Base-by-base conservation (phyloP, 2,797 vertebrate genomes). In the Borostomias antarcticus region DNA sequence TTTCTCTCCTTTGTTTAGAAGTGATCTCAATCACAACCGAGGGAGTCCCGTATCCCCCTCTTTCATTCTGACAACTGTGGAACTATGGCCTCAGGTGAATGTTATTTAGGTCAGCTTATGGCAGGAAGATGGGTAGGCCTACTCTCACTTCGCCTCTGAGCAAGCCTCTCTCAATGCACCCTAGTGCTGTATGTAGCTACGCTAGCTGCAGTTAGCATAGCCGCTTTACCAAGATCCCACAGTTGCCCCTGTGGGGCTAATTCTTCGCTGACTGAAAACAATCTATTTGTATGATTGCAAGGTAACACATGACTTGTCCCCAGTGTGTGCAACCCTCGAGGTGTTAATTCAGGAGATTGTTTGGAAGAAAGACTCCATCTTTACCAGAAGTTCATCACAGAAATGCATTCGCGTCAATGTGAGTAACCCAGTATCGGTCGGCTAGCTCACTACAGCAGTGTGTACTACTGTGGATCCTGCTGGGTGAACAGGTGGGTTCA, bases 1-100 rank as follows among this genome's bases (percentile, higher is more conserved):
- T 66, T 26, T 73, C 77, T 76, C 73, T 79, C 83, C 72, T 81
- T 74, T 79, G 72, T 66, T 37, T 70, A 53, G 40, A 69, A 78
- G 53, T 68, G 70, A 71, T 70, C 82, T 73, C 43, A 78, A 76
- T 66, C 65, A 73, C 67, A 68, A 76, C 62, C 61, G 64, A 72
- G 77, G 79, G 76, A 78, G 66, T 78, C 81, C 51, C 45, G 21
- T 60, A 79, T 73, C 72, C 21, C 70, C 71, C 75, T 43, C 40
- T 4, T 37, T 70, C 32, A 75, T 76, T 79, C 61, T 76, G 74
- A 84, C 77, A 76, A 28, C 66, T 80, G 69, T 25, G 48, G 69
- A 57, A 19, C 10, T 37, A 70, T 43, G 25, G 76, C 84, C 81
- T 65, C 60, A 23, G 75, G 78, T 85, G 69, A 57, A 70, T 74